Evolutionary conservation across 2,797 vertebrate species (phyloP), one percentile per base, ranked within the genome.

Genomic region (Buphagus erythrorhynchus): DNA sequence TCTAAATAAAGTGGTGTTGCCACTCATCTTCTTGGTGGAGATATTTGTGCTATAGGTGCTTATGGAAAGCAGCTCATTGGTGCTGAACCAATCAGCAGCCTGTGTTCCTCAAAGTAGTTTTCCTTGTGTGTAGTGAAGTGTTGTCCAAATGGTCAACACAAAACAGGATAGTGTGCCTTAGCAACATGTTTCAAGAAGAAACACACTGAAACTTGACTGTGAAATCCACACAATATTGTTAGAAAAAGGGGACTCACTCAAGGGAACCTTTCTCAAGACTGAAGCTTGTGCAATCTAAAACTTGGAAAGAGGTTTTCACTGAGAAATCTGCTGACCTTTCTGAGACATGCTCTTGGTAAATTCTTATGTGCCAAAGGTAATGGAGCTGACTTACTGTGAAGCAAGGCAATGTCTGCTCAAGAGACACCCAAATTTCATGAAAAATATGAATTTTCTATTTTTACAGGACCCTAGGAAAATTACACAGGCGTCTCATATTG

Each of bases 331-430:
- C 43, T 92, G 92, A 88, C 65, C 35, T 86, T 96, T 95, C 65
- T 80, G 49, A 79, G 74, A 73, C 43, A 76, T 80, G 24, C 7
- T 75, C 66, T 93, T 93, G 86, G 63, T 74, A 92, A 93, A 93
- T 57, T 55, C 80, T 93, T 95, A 42, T 93, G 84, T 93, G 88
- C 22, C 59, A 96, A 97, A 97, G 86, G 83, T 89, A 63, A 38
- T 80, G 81, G 68, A 90, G 55, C 67, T 69, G 33, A 88, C 68
- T 82, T 93, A 61, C 57, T 72, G 35, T 59, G 76, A 96, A 93
- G 59, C 25, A 88, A 95, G 65, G 49, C 28, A 74, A 77, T 11
- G 8, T 25, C 77, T 75, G 72, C 45, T 75, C 63, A 63, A 55
- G 33, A 49, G 83, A 90, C 49, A 28, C 10, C 26, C 29, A 38